Evolutionary conservation across 2,113 vertebrate species (phyloP), one percentile per base, ranked within the genome.

Genomic region (Cottus gobio): DNA sequence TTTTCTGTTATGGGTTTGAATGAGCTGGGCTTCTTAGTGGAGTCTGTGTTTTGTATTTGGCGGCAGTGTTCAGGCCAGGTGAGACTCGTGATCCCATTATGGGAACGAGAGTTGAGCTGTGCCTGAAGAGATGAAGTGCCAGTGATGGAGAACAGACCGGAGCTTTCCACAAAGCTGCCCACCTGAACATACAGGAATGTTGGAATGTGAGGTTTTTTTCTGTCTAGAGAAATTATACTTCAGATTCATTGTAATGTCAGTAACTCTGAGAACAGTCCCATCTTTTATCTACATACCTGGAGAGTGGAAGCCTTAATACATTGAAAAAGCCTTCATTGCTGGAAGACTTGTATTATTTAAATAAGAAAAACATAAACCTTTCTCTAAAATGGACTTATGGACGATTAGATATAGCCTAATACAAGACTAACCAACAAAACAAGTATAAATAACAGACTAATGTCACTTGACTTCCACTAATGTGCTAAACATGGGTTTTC

Each of bases 101-200:
- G 64, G 30, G 26, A 60, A 42, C 58, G 54, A 8, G 57, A 44
- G 24, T 18, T 13, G 65, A 70, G 30, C 36, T 42, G 16, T 71
- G 68, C 31, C 54, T 60, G 30, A 67, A 18, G 39, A 71, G 76
- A 87, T 66, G 83, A 86, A 22, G 80, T 84, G 82, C 20, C 34
- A 30, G 56, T 88, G 87, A 91, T 78, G 77, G 48, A 85, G 78
- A 86, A 12, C 90, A 89, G 87, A 52, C 60, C 57, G 3, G 3
- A 22, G 34, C 15, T 3, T 69, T 69, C 54, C 74, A 63, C 7
- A 54, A 36, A 11, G 42, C 62, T 8, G 48, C 24, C 1, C 71
- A 69, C 73, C 79, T 64, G 39, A 12, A 58, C 11, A 6, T 18
- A 31, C 52, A 34, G 30, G 7, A 42, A 18, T 34, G 60, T 20